Base-by-base conservation (phyloP, 2,888 invertebrate species). In the Neoaliturus tenellus region DNA sequence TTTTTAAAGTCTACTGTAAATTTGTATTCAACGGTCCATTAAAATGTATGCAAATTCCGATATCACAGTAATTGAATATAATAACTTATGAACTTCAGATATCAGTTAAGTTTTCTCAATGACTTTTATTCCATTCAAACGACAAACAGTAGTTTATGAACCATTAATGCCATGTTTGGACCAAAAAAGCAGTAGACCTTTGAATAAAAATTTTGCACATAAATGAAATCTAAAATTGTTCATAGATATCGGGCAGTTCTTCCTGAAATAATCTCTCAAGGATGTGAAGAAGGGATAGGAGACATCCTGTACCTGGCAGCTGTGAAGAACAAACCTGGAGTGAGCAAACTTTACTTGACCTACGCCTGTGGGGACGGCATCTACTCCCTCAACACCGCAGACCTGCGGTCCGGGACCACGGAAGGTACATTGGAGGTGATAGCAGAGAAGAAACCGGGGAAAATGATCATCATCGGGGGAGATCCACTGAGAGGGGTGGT, bases 221-320 rank as follows among this genome's bases (percentile, higher is more conserved):
- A n/a, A n/a, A n/a, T n/a, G n/a, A n/a, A n/a, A n/a, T n/a, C n/a
- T n/a, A n/a, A n/a, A n/a, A n/a, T n/a, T n/a, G n/a, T n/a, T 44
- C 12, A 28, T 14, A 94, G 94, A 6, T 95, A 94, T 90, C 91
- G 95, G 8, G 93, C 95, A 0, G 91, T 94, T 0, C 89, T 94
- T 28, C 94, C 94, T 0, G 91, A 92, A 87, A 92, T 92, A 0
- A 91, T 93, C 0, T 89, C 91, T 0, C 88, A 89, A 0, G 93
- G 92, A 0, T 92, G 92, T 86, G 1, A n/a, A 5, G 41, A 3
- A 1, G 89, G 91, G 0, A 91, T 92, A 14, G 90, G 93, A 12
- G 93, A 94, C 87, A 95, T 95, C 1, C 91, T 96, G 0, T 95
- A 95, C 89, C 91, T 95, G 14, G 93, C 93, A 0, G 90, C 96